Evolutionary conservation across 1,140 invertebrate genomes (phyloP).

Genomic region (Aphaenogaster floridana): DNA sequence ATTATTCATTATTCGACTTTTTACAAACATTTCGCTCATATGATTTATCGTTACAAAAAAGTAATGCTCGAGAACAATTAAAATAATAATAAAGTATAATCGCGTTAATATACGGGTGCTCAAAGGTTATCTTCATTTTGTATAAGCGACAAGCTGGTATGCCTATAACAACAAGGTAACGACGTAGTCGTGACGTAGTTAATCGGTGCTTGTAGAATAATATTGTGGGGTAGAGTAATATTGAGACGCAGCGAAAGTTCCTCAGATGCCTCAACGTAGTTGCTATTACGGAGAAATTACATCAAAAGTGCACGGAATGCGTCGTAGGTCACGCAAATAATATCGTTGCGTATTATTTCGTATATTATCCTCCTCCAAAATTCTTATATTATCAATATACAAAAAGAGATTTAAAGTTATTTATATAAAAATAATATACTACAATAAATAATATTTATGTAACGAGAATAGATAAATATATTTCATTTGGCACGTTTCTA

Average conservation of each 20-base stretch:
- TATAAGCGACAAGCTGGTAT: slow-evolving; percentile 41
- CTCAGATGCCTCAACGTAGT: neutral
- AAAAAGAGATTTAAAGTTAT: neutral
- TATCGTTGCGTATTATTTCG: neutral
- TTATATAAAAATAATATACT: neutral
- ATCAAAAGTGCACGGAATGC: slow-evolving; percentile 17
- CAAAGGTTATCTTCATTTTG: slow-evolving; percentile 59
- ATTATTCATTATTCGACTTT: neutral
- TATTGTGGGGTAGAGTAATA: slow-evolving; percentile 46
- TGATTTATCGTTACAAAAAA: neutral
- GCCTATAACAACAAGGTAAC: slow-evolving; percentile 39
- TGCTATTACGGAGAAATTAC: slow-evolving; percentile 23
- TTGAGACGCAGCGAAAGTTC: slow-evolving; percentile 25
- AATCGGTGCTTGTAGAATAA: slow-evolving; percentile 48
- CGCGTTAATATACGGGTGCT: slow-evolving; percentile 34
- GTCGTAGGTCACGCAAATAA: slow-evolving; percentile 23
- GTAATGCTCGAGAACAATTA: neutral
- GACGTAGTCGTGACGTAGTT: slow-evolving; percentile 51
- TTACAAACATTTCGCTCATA: neutral
- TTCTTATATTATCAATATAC: neutral
- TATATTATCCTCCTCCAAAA: neutral
- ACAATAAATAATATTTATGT: neutral
- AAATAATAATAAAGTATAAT: slow-evolving; percentile 32
- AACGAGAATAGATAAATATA: neutral
- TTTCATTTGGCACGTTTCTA: neutral